A percentile compares a stretch with the other conserved stretches of the same genome.
phyloP scores from a whole-genome alignment of 2,113 vertebrate genomes.

The Triplophysa rosa region DNA sequence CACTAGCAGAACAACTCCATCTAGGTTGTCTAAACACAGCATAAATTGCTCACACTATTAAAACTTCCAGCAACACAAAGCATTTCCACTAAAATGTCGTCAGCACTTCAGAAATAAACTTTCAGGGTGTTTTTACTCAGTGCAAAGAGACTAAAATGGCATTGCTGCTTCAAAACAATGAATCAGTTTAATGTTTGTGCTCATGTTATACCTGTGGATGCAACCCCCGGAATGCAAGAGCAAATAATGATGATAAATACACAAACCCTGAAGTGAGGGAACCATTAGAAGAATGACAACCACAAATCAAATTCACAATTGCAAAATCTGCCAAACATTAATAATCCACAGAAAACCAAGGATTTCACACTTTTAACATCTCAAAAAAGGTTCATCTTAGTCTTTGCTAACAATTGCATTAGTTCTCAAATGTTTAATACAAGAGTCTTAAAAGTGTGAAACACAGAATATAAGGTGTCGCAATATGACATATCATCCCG shows the following conservation, averaged over 20 bases:
- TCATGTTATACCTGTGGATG: background rate
- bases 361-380: too few species aligned
- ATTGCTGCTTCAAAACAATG: background rate
- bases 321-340: background rate
- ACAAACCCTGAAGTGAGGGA: background rate
- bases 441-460: too few species aligned
- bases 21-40: slow-evolving; percentile 25
- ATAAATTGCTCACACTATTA: slow-evolving; percentile 31
- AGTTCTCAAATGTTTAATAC: too few species aligned
- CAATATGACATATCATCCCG: too few species aligned
- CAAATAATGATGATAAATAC: background rate
- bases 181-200: background rate
- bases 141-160: background rate
- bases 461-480: too few species aligned
- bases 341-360: background rate
- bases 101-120: slow-evolving; percentile 24
- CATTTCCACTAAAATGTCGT: slow-evolving; percentile 26
- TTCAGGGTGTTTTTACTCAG: background rate
- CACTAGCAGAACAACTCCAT: background rate
- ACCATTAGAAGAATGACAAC: background rate
- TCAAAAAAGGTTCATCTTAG: too few species aligned
- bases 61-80: slow-evolving; percentile 33
- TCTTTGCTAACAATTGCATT: too few species aligned
- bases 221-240: background rate
- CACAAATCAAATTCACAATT: too few species aligned